Base-by-base conservation (phyloP, 2,888 invertebrate species). In the Andrena dorsata region DNA sequence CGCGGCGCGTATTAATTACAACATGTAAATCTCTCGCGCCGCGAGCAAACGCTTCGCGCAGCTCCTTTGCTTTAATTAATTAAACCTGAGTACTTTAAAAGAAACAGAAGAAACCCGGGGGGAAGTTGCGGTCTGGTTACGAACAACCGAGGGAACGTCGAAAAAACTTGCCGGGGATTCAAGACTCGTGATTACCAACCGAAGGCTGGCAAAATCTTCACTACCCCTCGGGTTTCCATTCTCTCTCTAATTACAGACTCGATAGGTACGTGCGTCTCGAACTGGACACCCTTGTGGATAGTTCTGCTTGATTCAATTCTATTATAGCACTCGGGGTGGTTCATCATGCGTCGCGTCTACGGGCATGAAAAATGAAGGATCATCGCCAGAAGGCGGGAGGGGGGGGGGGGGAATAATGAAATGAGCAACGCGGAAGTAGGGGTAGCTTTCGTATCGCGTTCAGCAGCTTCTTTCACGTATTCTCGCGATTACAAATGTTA, bases 401-500 rank as follows among this genome's bases (percentile, higher is more conserved):
- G 16, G 10, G n/a, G 16, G 5, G 53, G 16, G 7, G 26, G 7
- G 26, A 30, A 63, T 63, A 23, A 51, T 61, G n/a, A 32, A 72
- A 63, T 7, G 51, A 32, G 28, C n/a, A 26, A 26, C 32, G 26
- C 20, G 13, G n/a, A 65, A 66, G 58, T 26, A 28, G 35, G 13
- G 23, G 6, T 7, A 23, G 10, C 23, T 56, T 20, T 56, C 26
- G 56, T 56, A 23, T 23, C 10, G 20, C 23, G 10, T 23, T 10
- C 23, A 26, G 10, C 56, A 26, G 56, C 23, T 23, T 56, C 23
- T 63, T 58, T 35, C 66, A 8, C 16, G 30, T 23, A 32, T 23
- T 47, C 49, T 13, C 26, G 41, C 49, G 63, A 83, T 83, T 83
- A 82, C 82, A 63, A 70, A 77, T 82, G 82, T 82, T 70, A 83